Evolutionary conservation across 1,140 invertebrate species (phyloP), one percentile per base, ranked within the genome.

Genomic region (Bathynomus jamesi): DNA sequence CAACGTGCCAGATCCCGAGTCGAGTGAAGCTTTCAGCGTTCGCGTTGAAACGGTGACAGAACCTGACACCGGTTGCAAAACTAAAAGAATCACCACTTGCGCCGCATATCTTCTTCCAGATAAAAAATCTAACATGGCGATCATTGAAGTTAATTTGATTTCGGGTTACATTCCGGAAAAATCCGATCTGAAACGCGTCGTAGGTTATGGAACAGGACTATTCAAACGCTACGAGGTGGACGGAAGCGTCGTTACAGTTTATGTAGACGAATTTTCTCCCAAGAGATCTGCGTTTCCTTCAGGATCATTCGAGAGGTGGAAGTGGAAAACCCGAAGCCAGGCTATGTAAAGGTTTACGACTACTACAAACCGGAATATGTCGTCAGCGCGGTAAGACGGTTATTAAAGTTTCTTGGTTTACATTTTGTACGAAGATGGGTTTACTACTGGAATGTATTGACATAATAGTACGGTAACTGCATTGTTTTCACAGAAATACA

Each of bases 261-360:
- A 85, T 71, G 83, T 85, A 79, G 81, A 85, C 63, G 71, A 83
- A 78, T 53, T 80, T 4, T 71, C 80, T 79, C 78, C 73, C 28
- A 74, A 13, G 78, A 78, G 30, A 80, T 80, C 5, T 86, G 85
- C 76, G 80, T 87, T 32, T 75, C 76, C 10, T 78, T 87, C 64
- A 80, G 82, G 53, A 80, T 85, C 7, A 80, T 82, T 61, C 81
- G 84, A 61, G 80, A 81, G 24, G 79, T 81, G 61, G 79, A 81
- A 65, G 84, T 86, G 5, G 81, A 83, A 17, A 78, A 83, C 63
- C 85, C 87, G 0, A 85, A 86, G 77, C 85, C 89, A 0, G 88
- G 87, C 0, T 84, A 86, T 66, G 85, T 87, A 13, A 84, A 84
- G 71, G 82, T 91, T 2, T 87, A 87, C 69, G 89, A 92, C 80